Evolutionary conservation across 2,888 invertebrate species (phyloP).

Genomic region (Eupithecia insigniata): DNA sequence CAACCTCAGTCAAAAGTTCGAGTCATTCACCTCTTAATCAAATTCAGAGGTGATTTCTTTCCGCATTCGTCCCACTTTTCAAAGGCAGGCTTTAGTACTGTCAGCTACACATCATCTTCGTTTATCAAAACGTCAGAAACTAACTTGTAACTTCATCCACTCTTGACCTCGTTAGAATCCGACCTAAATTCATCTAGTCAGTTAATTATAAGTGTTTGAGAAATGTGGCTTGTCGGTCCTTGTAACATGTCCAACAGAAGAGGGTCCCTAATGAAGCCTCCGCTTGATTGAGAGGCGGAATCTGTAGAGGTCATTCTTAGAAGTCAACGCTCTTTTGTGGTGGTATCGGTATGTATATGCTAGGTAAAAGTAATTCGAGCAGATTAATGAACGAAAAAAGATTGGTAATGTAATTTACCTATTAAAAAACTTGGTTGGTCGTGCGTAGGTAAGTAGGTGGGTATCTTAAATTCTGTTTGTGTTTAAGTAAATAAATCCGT

Average conservation of each 20-base stretch:
- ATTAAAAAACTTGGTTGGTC: background rate
- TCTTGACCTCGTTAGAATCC: constrained; percentile 32
- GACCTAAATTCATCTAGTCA: constrained; percentile 39
- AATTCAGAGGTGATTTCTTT: no score
- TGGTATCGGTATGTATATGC: background rate
- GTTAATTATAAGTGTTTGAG: constrained; percentile 71
- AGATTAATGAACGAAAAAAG: background rate
- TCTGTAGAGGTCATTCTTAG: constrained; percentile 49
- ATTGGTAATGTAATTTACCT: background rate
- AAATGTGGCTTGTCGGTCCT: constrained; percentile 65
- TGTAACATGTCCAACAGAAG: constrained; percentile 61
- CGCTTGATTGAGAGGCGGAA: constrained; percentile 62
- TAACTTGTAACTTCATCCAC: constrained; percentile 29
- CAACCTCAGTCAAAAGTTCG: background rate
- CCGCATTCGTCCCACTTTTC: no score
- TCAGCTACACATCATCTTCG: no score
- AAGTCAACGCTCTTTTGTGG: constrained; percentile 14
- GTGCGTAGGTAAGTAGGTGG: background rate
- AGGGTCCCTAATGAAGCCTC: constrained; percentile 67
- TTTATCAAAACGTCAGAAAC: constrained; percentile 23
- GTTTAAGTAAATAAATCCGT: background rate
- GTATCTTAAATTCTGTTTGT: background rate
- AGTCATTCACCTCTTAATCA: no score
- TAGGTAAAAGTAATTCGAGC: background rate
- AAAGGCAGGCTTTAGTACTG: no score